Percentiles rank a stretch among this genome's conserved stretches.
phyloP scores from a whole-genome alignment of 2,113 vertebrate species.

The Eidolon helvum region DNA sequence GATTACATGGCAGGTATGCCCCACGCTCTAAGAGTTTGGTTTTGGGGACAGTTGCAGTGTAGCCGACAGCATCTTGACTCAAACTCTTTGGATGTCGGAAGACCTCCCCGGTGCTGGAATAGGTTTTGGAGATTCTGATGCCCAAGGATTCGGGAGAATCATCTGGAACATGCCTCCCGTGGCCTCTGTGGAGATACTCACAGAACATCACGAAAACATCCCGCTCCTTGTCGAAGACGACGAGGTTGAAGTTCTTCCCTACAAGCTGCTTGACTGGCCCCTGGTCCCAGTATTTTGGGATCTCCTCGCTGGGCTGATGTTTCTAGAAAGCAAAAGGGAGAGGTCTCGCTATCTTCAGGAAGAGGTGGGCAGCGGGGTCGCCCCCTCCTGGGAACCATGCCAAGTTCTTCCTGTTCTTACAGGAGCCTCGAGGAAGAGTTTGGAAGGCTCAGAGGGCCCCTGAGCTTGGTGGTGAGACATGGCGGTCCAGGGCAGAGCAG shows the following conservation, averaged over 20 bases:
- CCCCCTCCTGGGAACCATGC: background rate
- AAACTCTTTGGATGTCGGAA: background rate
- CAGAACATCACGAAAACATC: constrained; percentile 94
- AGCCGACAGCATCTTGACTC: background rate
- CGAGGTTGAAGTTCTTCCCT: constrained; percentile 90
- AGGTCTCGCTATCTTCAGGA: background rate
- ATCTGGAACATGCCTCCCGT: background rate
- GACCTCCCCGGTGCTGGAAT: background rate
- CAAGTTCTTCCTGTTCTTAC: background rate
- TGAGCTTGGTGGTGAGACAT: too few species aligned
- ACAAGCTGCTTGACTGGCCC: constrained; percentile 92
- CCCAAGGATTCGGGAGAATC: background rate
- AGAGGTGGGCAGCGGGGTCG: background rate
- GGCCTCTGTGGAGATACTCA: constrained; percentile 78
- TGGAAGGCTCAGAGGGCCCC: background rate
- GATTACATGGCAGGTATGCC: background rate
- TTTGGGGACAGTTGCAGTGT: background rate
- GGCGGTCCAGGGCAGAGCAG: background rate
- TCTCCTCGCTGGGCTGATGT: constrained; percentile 90
- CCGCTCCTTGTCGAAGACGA: constrained; percentile 89
- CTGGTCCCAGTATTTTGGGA: constrained; percentile 91
- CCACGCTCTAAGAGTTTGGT: background rate
- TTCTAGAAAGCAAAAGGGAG: constrained; percentile 81
- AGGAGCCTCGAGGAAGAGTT: background rate
- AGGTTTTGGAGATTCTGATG: background rate